Conservation (phyloP, 2,888 invertebrate species). For the Mesorhabditis spiculigera region DNA sequence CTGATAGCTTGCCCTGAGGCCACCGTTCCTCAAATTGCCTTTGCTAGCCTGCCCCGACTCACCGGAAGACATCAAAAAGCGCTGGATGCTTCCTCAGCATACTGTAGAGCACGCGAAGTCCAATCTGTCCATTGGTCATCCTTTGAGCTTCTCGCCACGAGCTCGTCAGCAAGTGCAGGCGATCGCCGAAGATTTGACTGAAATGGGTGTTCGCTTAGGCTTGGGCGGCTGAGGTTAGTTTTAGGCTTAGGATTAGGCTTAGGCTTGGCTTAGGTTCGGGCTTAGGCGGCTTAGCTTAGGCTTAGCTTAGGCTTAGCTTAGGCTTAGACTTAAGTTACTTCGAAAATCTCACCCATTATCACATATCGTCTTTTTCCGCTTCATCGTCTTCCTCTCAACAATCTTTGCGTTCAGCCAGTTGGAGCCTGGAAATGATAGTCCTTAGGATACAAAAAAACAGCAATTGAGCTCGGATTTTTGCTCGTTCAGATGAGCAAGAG, state of each 20-base stretch:
- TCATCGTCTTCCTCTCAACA: constrained; percentile 42
- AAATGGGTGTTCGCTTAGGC: constrained; percentile 10
- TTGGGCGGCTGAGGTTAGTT: not conserved
- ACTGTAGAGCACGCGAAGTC: constrained; percentile 44
- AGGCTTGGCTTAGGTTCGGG: not conserved
- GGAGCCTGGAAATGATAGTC: constrained; percentile 20
- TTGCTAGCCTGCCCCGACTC: not conserved
- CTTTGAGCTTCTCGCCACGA: constrained; percentile 43
- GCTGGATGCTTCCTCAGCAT: constrained; percentile 48
- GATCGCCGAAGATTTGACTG: constrained; percentile 36
- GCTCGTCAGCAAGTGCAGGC: constrained; percentile 27
- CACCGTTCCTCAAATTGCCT: not conserved
- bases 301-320: too few species aligned
- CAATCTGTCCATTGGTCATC: constrained; percentile 46
- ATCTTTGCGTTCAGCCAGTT: constrained; percentile 41
- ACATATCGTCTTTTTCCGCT: constrained; percentile 48
- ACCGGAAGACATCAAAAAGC: constrained; percentile 32
- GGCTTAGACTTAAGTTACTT: not conserved
- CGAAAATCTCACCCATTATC: constrained; percentile 28
- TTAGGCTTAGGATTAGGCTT: not conserved
- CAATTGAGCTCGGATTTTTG: not conserved
- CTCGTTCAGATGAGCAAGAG: too few species aligned
- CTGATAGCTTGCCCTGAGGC: too few species aligned
- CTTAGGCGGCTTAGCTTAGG: not conserved
- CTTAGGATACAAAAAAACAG: too few species aligned